Conservation (phyloP, 1,140 invertebrate species). For the Drosophila arawakana region DNA sequence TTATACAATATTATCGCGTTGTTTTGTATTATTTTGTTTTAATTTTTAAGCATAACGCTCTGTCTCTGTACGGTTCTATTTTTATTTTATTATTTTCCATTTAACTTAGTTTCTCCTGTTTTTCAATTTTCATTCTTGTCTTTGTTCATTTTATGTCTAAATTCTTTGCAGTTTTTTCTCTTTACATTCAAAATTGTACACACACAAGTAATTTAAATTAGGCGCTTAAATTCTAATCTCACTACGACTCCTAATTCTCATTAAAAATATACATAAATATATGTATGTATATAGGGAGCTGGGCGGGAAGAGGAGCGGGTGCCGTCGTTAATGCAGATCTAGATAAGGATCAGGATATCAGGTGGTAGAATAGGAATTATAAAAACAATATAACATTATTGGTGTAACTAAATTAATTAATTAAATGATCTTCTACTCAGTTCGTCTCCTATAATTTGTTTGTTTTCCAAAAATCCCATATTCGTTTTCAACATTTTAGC, state of each 20-base stretch:
- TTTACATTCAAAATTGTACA: conserved; percentile 61
- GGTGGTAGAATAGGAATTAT: not conserved
- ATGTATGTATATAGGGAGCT: conserved; percentile 15
- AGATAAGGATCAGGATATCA: conserved; percentile 1
- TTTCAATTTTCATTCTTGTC: conserved; percentile 41
- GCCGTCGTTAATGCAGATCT: conserved; percentile 31
- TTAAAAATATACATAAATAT: conserved; percentile 59
- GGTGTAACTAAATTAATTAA: conserved; percentile 1
- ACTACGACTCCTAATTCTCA: conserved; percentile 60
- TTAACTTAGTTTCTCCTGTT: conserved; percentile 51
- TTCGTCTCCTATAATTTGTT: conserved; percentile 25
- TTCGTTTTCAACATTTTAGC: conserved; percentile 20
- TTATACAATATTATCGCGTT: conserved; percentile 80
- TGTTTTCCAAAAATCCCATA: conserved; percentile 20
- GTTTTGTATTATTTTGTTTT: conserved; percentile 45
- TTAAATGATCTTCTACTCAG: conserved; percentile 30
- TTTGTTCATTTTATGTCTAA: conserved; percentile 82
- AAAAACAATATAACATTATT: not conserved
- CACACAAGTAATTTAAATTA: conserved; percentile 75
- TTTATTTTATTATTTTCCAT: conserved; percentile 14
- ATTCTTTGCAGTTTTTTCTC: conserved; percentile 63
- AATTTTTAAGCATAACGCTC: conserved; percentile 58
- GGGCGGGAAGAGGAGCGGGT: conserved; percentile 29
- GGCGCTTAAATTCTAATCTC: conserved; percentile 76
- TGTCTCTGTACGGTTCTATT: conserved; percentile 18